phyloP scores from a whole-genome alignment of 2,888 invertebrate species.

The Dasypolia templi region DNA sequence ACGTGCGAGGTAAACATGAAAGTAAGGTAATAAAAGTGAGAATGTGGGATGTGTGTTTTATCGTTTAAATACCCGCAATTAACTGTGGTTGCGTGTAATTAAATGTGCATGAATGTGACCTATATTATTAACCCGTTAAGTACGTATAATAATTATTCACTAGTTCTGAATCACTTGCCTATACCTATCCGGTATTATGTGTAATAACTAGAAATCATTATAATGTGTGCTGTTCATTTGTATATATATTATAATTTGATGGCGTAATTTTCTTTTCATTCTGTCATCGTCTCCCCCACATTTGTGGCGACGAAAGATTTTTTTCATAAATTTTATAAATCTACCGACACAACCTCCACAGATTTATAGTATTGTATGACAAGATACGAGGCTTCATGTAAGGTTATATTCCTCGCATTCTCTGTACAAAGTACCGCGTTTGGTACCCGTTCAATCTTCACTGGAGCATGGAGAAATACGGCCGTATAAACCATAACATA shows the following conservation, averaged over 20 bases:
- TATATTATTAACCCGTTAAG: slow-evolving; percentile 51
- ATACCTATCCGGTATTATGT: not conserved
- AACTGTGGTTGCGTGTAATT: slow-evolving; percentile 34
- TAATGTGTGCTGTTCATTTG: not conserved
- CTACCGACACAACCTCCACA: slow-evolving; percentile 45
- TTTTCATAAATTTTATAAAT: slow-evolving; percentile 67
- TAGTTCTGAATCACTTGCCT: slow-evolving; percentile 42
- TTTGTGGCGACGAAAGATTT: not conserved
- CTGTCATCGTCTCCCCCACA: not conserved
- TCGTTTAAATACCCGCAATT: slow-evolving; percentile 23
- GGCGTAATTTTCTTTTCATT: not conserved
- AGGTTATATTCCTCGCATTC: slow-evolving; percentile 68
- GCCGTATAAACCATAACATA: slow-evolving; percentile 80
- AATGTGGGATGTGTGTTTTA: slow-evolving; percentile 31
- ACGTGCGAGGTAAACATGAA: slow-evolving; percentile 28
- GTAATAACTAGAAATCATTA: slow-evolving; percentile 8
- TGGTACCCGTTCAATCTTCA: slow-evolving; percentile 82
- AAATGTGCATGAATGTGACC: slow-evolving; percentile 52
- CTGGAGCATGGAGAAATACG: slow-evolving; percentile 83
- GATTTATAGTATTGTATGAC: slow-evolving; percentile 63
- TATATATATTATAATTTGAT: slow-evolving; percentile 7
- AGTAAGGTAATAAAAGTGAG: slow-evolving; percentile 49
- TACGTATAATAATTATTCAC: slow-evolving; percentile 31
- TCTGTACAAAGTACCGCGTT: slow-evolving; percentile 76
- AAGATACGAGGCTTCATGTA: slow-evolving; percentile 66